These are phyloP conservation scores for Argopecten irradians DNA, from an alignment of 1,140 invertebrate species.

Conservation along the genomic window DNA sequence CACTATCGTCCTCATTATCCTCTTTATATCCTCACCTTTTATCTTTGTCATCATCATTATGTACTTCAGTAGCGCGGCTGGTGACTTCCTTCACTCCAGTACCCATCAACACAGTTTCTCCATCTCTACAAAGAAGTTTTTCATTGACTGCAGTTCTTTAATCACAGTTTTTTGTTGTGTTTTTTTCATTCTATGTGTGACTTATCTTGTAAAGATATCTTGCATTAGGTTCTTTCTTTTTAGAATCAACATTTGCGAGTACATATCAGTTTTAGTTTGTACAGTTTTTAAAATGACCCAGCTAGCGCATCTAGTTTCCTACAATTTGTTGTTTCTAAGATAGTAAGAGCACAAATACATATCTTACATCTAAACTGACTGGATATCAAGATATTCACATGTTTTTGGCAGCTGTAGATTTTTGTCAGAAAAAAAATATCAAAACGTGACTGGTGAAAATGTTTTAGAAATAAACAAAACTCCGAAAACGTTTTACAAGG, in stretches of 20 bases:
- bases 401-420: slow-evolving; percentile 21
- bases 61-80: neutral
- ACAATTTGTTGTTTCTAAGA: slow-evolving; percentile 15
- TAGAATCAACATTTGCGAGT: neutral
- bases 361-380: slow-evolving; percentile 8
- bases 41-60: neutral
- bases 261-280: neutral
- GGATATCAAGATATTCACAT: neutral
- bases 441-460: neutral
- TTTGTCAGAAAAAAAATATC: neutral
- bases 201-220: neutral
- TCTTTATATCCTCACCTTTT: neutral
- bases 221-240: neutral
- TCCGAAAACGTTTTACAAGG: neutral
- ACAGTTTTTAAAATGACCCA: neutral
- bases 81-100: neutral
- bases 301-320: neutral
- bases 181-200: neutral
- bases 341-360: neutral
- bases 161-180: neutral
- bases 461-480: slow-evolving; percentile 23
- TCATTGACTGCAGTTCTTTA: neutral
- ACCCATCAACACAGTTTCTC: neutral
- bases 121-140: neutral
- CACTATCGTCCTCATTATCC: neutral